Evolutionary conservation across 2,113 vertebrate genomes (phyloP).

Genomic region (Oceanites oceanicus): DNA sequence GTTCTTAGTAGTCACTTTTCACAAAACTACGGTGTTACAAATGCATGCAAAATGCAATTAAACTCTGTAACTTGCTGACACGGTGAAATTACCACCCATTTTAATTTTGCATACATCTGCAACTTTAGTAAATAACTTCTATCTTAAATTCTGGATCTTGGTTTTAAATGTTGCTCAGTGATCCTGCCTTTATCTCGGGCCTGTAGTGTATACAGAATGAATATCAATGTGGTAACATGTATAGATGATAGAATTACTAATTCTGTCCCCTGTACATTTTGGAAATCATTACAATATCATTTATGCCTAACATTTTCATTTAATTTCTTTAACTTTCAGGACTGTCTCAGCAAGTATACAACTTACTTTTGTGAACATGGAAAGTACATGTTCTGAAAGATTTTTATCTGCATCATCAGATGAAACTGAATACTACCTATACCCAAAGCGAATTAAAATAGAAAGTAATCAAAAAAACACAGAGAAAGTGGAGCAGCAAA

Average conservation of each 20-base stretch:
- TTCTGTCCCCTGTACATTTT: background rate
- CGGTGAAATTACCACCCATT: background rate
- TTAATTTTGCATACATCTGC: background rate
- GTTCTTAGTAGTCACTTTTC: background rate
- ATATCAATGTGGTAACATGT: background rate
- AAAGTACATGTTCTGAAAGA: background rate
- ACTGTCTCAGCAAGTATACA: background rate
- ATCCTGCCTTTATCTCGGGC: background rate
- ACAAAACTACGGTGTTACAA: background rate
- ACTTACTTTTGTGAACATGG: background rate
- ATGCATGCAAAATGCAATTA: background rate
- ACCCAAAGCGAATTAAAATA: slow-evolving; percentile 28
- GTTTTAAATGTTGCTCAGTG: background rate
- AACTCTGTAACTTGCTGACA: background rate
- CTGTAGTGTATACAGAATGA: background rate
- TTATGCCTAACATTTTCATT: background rate
- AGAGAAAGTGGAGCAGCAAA: background rate
- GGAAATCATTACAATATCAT: background rate
- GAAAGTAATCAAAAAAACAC: background rate
- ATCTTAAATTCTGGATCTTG: background rate
- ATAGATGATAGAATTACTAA: background rate
- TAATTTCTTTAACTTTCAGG: slow-evolving; percentile 40
- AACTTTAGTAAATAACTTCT: background rate
- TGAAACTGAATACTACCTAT: background rate
- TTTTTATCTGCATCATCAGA: background rate